Evolutionary conservation across 2,113 vertebrate genomes (phyloP), one percentile per base, ranked within the genome.

Genomic region (Odontesthes bonariensis): DNA sequence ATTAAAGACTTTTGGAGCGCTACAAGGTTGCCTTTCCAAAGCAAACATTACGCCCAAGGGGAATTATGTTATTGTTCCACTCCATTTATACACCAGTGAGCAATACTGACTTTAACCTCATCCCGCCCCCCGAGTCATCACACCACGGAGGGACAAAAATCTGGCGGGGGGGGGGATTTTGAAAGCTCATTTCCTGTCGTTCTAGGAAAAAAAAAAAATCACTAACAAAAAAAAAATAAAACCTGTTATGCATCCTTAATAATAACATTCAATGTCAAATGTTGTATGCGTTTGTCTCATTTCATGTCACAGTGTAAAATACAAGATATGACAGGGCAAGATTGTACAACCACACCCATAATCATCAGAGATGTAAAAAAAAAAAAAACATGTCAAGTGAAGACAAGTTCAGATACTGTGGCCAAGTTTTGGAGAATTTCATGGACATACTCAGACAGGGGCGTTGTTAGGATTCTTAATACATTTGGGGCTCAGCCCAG

Each of bases 61-160:
- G 87, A 88, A 90, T 88, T 86, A 91, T 90, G 84, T 89, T 93
- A 91, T 93, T 93, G 92, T 93, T 93, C 90, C 89, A 92, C 87
- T 91, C 77, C 88, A 87, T 91, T 93, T 89, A 89, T 85, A 88
- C 85, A 86, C 83, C 86, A 84, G 79, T 71, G 87, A 86, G 89
- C 86, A 90, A 86, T 67, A 67, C 78, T 79, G 73, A 68, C 76
- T 81, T 81, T 75, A 79, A 84, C 85, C 82, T 70, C 61, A 76
- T 65, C 54, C 49, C 64, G 49, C 31, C 54, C 62, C 6, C 14
- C 38, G 12, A 71, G 54, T 57, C 66, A 56, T 75, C 73, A 63
- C 62, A 33, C 31, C 44, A 27, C 6, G 14, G 42, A 44, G 52
- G 44, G 38, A 51, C 31, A 13, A 38, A 35, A 70, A 59, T 32